phyloP scores from a whole-genome alignment of 2,797 vertebrate species.

The Avahi laniger region DNA sequence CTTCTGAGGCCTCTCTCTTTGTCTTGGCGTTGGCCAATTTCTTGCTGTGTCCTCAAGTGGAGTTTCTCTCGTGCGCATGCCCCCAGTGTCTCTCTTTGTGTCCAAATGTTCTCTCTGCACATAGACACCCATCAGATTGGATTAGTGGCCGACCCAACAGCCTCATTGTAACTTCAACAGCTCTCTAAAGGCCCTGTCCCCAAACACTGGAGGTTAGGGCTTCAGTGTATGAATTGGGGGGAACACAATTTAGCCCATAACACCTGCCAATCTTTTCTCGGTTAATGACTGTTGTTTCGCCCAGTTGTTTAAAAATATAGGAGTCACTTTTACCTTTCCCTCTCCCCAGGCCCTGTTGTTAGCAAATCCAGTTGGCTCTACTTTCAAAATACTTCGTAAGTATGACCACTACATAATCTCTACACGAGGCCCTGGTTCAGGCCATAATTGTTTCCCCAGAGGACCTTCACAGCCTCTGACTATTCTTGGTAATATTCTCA shows the following conservation, averaged over 20 bases:
- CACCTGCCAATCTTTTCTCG: background rate
- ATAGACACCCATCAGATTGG: background rate
- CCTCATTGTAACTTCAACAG: background rate
- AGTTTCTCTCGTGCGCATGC: background rate
- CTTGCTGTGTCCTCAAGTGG: background rate
- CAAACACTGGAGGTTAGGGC: too few relatives aligned
- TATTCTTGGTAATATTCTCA: background rate
- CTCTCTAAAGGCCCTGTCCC: too few relatives aligned
- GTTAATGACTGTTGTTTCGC: background rate
- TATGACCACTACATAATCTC: too few relatives aligned
- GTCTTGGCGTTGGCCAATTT: background rate
- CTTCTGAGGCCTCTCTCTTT: background rate
- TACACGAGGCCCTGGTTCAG: too few relatives aligned
- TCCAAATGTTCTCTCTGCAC: background rate
- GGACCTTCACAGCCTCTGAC: background rate
- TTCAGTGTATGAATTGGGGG: background rate
- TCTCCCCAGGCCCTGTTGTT: rapidly evolving
- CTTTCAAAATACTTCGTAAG: background rate
- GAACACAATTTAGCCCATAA: background rate
- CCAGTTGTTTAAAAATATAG: background rate
- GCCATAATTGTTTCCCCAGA: background rate
- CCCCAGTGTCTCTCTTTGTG: background rate
- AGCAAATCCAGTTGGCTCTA: background rate
- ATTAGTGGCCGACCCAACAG: too few relatives aligned
- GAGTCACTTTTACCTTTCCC: background rate